Base-by-base conservation (phyloP, 2,888 invertebrate species). In the Syritta pipiens region DNA sequence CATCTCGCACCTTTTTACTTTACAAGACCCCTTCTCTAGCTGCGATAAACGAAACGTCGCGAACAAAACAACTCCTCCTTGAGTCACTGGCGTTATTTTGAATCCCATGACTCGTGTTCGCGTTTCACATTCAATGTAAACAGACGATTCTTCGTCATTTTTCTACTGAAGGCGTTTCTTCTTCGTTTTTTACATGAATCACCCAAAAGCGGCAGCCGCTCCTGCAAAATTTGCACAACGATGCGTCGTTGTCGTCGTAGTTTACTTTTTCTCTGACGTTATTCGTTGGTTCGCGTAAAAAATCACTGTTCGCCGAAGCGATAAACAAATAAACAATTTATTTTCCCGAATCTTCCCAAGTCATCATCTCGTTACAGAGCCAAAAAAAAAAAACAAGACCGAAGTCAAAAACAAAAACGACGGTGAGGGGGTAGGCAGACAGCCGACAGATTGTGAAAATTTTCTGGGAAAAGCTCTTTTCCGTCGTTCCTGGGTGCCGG, bases 141-240 rank as follows among this genome's bases (percentile, higher is more conserved):
- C 76, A 76, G 40, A 68, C 60, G 67, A 48, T 60, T n/a, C 44
- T 57, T 62, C 68, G 62, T 63, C 68, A 69, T 57, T 17, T 30
- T 49, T 40, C 37, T 6, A 17, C 22, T 12, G 49, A 55, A 37
- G 12, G 42, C 12, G 14, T 40, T 2, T 4, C 10, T 12, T 14
- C 10, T 7, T 1, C 19, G n/a, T 40, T 20, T 20, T 26, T 51
- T 17, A 10, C 28, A 62, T 71, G 71, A 72, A 49, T 72, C 72
- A 72, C 28, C 46, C 37, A n/a, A n/a, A n/a, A n/a, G n/a, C 32
- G 4, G n/a, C 9, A 10, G 4, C 12, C 37, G 2, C 44, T n/a
- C n/a, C 22, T 3, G 28, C 59, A 44, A 44, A 44, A 35, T 42
- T 17, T 48, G 26, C 17, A 26, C 17, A 19, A n/a, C n/a, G n/a